Evolutionary conservation across 1,140 invertebrate genomes (phyloP).

Genomic region (Tetragonula clypearis): DNA sequence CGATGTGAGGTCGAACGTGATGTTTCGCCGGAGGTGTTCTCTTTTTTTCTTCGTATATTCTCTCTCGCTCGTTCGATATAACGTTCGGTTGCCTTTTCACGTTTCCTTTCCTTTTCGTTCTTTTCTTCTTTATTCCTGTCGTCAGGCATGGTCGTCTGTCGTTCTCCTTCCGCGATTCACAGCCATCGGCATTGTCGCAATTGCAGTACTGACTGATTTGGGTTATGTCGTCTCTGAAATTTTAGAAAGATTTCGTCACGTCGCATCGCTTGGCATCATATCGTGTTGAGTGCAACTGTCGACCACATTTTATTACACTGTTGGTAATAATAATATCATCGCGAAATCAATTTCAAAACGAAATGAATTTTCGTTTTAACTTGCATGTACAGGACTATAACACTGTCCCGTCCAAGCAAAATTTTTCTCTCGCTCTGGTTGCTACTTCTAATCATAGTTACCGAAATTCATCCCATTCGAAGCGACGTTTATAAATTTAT

Average conservation of each 20-base stretch:
- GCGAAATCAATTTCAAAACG: not conserved
- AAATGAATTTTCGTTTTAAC: not conserved
- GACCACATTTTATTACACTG: constrained; percentile 17
- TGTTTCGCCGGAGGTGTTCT: constrained; percentile 53
- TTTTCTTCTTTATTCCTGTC: constrained; percentile 8
- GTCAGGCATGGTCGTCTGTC: constrained; percentile 16
- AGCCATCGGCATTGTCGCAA: constrained; percentile 46
- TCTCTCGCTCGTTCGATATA: constrained; percentile 22
- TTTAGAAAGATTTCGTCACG: constrained; percentile 7
- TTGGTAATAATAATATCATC: constrained; percentile 23
- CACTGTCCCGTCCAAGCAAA: not conserved
- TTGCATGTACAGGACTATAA: not conserved
- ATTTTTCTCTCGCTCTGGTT: not conserved
- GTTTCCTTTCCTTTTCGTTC: constrained; percentile 5
- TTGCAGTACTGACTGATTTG: constrained; percentile 58
- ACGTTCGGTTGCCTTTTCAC: constrained; percentile 30
- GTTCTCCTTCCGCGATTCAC: constrained; percentile 23
- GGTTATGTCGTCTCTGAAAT: constrained; percentile 47
- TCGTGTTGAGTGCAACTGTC: not conserved
- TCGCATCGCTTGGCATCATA: not conserved
- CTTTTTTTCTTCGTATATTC: not conserved
- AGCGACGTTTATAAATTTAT: constrained; percentile 33
- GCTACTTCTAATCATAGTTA: not conserved
- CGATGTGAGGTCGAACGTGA: constrained; percentile 63
- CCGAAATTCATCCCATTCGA: constrained; percentile 12